phyloP scores from a whole-genome alignment of 2,888 invertebrate genomes.

The Melanophora roralis region DNA sequence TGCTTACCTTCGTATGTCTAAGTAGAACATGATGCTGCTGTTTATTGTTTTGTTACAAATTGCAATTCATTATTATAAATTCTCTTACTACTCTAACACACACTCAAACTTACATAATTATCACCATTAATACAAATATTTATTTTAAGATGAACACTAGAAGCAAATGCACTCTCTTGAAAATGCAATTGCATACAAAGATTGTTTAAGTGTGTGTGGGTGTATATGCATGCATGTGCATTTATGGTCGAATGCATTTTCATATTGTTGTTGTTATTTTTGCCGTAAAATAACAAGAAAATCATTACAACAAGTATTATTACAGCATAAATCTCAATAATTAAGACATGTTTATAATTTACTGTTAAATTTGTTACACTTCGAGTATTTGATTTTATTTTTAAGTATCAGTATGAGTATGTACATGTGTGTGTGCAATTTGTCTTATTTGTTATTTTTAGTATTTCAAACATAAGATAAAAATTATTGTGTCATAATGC shows the following conservation, averaged over 20 bases:
- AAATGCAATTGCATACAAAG: conserved; percentile 52
- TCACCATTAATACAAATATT: neutral
- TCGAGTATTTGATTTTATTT: neutral
- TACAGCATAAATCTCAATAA: conserved; percentile 57
- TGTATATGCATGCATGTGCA: conserved; percentile 36
- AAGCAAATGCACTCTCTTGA: conserved; percentile 31
- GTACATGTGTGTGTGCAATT: neutral
- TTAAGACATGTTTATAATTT: conserved; percentile 56
- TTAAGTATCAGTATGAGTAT: neutral
- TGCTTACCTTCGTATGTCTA: neutral
- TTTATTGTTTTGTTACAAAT: conserved; percentile 40
- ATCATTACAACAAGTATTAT: conserved; percentile 22
- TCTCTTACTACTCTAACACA: conserved; percentile 17
- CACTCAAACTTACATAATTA: neutral
- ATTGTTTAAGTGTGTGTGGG: conserved; percentile 34
- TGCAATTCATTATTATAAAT: conserved; percentile 61
- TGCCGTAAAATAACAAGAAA: neutral
- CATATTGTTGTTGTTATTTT: conserved; percentile 11
- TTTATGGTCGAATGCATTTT: conserved; percentile 59
- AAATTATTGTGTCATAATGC: conserved; percentile 64
- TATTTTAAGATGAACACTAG: neutral
- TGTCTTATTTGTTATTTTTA: neutral
- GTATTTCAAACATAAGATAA: conserved; percentile 35
- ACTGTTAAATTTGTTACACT: conserved; percentile 23
- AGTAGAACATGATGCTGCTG: neutral